Conservation (phyloP, 37 sponge, comb jelly and placozoan species). For the Halisarca cf. caerulea region DNA sequence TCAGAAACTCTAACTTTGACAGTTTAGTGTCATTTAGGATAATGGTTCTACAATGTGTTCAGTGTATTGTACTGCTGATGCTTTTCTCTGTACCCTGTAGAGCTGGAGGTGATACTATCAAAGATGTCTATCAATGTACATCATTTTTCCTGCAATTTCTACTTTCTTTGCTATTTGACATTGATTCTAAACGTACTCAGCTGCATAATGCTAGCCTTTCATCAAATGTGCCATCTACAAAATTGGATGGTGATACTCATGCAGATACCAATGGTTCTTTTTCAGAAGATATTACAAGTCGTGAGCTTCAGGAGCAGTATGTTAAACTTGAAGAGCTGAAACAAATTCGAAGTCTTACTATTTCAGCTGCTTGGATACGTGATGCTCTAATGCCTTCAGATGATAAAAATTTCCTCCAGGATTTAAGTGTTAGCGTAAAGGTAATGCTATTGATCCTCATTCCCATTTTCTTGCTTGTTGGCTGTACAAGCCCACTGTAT, state of each 20-base stretch:
- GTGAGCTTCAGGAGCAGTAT: neutral
- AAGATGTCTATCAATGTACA: neutral
- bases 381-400: neutral
- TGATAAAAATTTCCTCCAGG: neutral
- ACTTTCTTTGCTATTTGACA: constrained; percentile 11
- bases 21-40: too few species aligned
- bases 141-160: neutral
- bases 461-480: too few species aligned
- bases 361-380: constrained; percentile 10
- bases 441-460: too few species aligned
- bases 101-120: neutral
- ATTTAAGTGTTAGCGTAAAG: neutral
- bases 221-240: neutral
- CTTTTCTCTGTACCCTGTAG: too few species aligned
- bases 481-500: too few species aligned
- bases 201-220: neutral
- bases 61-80: too few species aligned
- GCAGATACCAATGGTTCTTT: too few species aligned
- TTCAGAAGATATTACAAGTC: neutral
- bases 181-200: neutral
- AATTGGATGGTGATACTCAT: neutral
- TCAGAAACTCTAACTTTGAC: too few species aligned
- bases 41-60: too few species aligned
- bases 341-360: constrained; percentile 9
- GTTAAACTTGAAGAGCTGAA: neutral